Evolutionary conservation across 2,888 invertebrate species (phyloP), one percentile per base, ranked within the genome.

Genomic region (Machimus rusticus): DNA sequence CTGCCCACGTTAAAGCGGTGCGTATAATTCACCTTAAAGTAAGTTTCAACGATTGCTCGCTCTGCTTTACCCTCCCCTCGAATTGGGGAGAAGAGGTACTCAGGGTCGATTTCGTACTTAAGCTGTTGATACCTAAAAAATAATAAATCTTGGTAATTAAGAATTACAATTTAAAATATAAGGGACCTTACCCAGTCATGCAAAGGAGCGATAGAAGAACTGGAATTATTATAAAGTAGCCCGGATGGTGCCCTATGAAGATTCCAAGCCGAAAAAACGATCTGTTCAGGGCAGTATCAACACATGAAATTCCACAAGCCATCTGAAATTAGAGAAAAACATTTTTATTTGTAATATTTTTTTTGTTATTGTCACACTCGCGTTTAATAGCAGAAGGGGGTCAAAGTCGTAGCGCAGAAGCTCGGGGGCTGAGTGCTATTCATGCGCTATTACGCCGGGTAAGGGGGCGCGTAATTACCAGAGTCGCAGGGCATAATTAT

Each of bases 41-140:
- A 94, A 89, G 95, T 94, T 91, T 98, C 98, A 16, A 97, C 97
- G 85, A 97, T 95, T 37, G 95, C 94, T 89, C 98, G 94, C 91
- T 98, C 98, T 77, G 94, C 92, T 93, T 97, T 97, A 16, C 97
- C 97, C 90, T 96, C 96, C 0, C 98, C 98, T 90, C 96, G 96
- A 89, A 97, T 94, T 0, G 98, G 98, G 55, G 97, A 97, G 93
- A 98, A 98, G 23, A 98, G 94, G 93, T 98, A 98, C 92, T 98
- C 98, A 0, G 98, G 98, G 92, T 98, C 98, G 93, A 98, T 98
- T 93, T 98, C 97, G 93, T 97, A 98, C 91, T 96, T 94, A 88
- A 98, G 94, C 92, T 95, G 94, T 93, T 98, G 98, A 93, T 96
- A 97, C 85, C 92, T 92, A 14, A 87, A 39, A 16, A 57, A 78